Evolutionary conservation across 2,797 vertebrate genomes (phyloP).

Genomic region (Harpagifer antarcticus): DNA sequence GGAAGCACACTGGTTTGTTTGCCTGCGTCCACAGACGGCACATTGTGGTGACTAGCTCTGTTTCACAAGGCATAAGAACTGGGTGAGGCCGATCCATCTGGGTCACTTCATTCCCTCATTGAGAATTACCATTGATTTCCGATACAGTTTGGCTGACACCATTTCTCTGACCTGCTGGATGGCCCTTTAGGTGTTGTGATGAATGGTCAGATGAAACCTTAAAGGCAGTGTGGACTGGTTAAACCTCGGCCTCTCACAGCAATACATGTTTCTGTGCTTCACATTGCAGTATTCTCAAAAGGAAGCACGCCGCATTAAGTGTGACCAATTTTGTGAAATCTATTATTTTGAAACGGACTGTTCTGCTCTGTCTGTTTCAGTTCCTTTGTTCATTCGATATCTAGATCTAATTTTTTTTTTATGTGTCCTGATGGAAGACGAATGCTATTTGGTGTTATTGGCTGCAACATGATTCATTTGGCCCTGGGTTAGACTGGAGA

Average conservation of each 20-base stretch:
- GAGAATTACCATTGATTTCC: constrained; percentile 84
- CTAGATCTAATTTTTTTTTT: not conserved
- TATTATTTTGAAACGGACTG: constrained; percentile 14
- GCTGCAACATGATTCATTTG: constrained; percentile 3
- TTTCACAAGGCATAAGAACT: constrained; percentile 49
- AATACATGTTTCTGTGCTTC: constrained; percentile 17
- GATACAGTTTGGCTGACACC: constrained; percentile 68
- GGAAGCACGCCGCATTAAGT: not conserved
- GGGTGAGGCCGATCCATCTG: constrained; percentile 66
- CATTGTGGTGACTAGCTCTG: constrained; percentile 52
- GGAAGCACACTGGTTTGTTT: constrained; percentile 60
- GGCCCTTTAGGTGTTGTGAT: constrained; percentile 60
- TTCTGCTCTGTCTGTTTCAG: constrained; percentile 6
- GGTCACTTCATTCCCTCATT: constrained; percentile 77
- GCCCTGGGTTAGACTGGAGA: not conserved
- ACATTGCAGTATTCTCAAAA: constrained; percentile 4
- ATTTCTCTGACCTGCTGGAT: constrained; percentile 72
- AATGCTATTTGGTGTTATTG: not conserved
- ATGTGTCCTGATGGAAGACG: not conserved
- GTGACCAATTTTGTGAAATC: not conserved
- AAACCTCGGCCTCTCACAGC: constrained; percentile 6
- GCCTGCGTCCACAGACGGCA: constrained; percentile 45
- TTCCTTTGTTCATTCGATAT: constrained; percentile 5
- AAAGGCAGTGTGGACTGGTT: constrained; percentile 8
- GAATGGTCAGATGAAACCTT: constrained; percentile 54